Evolutionary conservation across 2,888 invertebrate species (phyloP).

Genomic region (Serrognathus titanus): DNA sequence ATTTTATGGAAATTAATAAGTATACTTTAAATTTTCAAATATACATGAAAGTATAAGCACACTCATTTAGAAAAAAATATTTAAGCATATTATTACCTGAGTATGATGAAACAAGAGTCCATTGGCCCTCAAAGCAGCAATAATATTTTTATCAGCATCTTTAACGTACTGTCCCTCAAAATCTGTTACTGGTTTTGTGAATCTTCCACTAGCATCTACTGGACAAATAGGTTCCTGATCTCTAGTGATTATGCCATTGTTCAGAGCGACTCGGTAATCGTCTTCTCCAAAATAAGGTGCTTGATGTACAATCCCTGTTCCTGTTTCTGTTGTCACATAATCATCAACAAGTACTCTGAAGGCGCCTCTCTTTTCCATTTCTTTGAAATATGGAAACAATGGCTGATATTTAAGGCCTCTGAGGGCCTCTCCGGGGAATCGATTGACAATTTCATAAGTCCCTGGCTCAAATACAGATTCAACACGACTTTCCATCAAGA

Average conservation of each 20-base stretch:
- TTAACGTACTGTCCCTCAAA: slow-evolving; percentile 92
- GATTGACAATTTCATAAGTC: slow-evolving; percentile 75
- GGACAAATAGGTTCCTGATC: slow-evolving; percentile 91
- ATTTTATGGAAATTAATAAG: too few species aligned
- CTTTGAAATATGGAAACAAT: slow-evolving; percentile 81
- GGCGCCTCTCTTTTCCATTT: slow-evolving; percentile 61
- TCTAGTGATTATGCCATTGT: slow-evolving; percentile 76
- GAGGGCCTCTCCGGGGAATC: slow-evolving; percentile 74
- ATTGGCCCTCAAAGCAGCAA: slow-evolving; percentile 72
- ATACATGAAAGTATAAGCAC: too few species aligned
- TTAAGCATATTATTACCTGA: slow-evolving; percentile 45
- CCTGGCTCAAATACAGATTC: slow-evolving; percentile 71
- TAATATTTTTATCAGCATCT: slow-evolving; percentile 95
- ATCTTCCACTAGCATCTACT: slow-evolving; percentile 87
- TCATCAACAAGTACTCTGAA: slow-evolving; percentile 82
- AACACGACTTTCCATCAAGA: slow-evolving; percentile 82
- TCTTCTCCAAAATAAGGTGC: slow-evolving; percentile 99
- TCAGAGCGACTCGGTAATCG: slow-evolving; percentile 82
- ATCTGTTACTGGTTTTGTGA: slow-evolving; percentile 78
- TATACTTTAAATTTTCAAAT: too few species aligned
- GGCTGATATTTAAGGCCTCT: slow-evolving; percentile 83
- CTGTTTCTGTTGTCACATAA: slow-evolving; percentile 95
- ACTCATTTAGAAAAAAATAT: too few species aligned
- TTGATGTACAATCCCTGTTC: slow-evolving; percentile 97
- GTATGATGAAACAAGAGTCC: slow-evolving; percentile 74